Evolutionary conservation across 2,888 invertebrate genomes (phyloP).

Genomic region (Bruchidius siliquastri): DNA sequence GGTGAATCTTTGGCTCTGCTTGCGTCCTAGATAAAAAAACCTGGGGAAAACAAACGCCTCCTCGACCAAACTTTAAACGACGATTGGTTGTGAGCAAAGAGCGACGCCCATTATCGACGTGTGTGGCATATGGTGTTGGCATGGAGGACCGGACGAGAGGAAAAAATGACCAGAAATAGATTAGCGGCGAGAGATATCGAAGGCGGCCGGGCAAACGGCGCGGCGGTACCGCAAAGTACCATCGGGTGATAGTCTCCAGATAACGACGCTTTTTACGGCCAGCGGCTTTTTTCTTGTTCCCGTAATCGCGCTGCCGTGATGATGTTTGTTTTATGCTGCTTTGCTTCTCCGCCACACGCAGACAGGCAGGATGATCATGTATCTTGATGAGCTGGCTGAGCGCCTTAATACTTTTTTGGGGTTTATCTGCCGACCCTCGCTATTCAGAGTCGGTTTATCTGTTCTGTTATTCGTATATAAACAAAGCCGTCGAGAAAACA

Average conservation of each 20-base stretch:
- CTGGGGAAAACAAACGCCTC: too few species aligned
- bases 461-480: too few species aligned
- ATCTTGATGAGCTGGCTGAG: neutral
- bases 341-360: neutral
- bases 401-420: too few species aligned
- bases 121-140: neutral
- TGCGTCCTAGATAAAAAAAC: too few species aligned
- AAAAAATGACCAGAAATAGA: neutral
- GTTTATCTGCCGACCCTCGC: too few species aligned
- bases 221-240: slow-evolving; percentile 57
- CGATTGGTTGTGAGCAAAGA: neutral
- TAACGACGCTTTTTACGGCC: neutral
- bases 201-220: too few species aligned
- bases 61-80: too few species aligned
- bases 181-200: slow-evolving; percentile 66
- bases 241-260: neutral
- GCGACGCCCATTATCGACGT: neutral
- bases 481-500: too few species aligned
- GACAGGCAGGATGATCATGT: neutral
- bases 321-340: neutral
- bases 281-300: neutral
- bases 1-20: too few species aligned
- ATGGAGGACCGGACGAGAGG: neutral
- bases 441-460: too few species aligned
- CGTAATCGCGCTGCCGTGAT: neutral